A percentile compares a stretch with the other conserved stretches of the same genome.
Conservation (phyloP, 2,113 vertebrate genomes). For the Vulpes vulpes region DNA sequence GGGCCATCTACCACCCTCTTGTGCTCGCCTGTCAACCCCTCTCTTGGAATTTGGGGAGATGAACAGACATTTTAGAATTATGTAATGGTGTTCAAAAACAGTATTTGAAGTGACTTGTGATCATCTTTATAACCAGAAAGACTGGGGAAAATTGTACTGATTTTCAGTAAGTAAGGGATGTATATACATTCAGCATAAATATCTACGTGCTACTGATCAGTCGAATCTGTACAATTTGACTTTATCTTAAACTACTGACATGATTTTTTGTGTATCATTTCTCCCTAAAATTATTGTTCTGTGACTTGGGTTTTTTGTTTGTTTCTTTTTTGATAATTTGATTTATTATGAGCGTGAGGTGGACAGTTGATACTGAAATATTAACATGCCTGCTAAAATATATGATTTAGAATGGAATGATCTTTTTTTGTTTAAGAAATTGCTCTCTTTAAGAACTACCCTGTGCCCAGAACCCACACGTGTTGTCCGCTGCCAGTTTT, state of each 20-base stretch:
- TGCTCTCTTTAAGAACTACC: not conserved
- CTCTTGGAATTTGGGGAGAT: not conserved
- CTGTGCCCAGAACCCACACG: not conserved
- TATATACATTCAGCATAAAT: accelerated
- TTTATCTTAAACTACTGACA: not conserved
- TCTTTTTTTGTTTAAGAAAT: not conserved
- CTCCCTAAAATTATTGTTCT: too few relatives aligned
- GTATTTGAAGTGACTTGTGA: not conserved
- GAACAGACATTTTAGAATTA: not conserved
- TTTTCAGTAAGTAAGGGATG: not conserved
- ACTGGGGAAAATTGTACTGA: not conserved
- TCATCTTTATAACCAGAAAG: not conserved
- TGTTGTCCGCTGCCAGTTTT: accelerated
- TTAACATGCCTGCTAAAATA: not conserved
- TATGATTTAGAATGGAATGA: accelerated
- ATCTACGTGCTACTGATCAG: too few relatives aligned
- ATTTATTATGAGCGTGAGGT: not conserved
- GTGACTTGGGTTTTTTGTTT: not conserved
- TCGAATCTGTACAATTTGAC: not conserved
- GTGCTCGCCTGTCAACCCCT: not conserved
- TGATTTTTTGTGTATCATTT: not conserved
- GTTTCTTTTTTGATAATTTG: not conserved
- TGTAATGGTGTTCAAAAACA: not conserved
- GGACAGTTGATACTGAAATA: accelerated
- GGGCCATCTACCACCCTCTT: accelerated